A percentile compares a stretch with the other conserved stretches of the same genome.
Conservation (phyloP, 2,888 invertebrate species). For the Tenthredo scrophulariae region DNA sequence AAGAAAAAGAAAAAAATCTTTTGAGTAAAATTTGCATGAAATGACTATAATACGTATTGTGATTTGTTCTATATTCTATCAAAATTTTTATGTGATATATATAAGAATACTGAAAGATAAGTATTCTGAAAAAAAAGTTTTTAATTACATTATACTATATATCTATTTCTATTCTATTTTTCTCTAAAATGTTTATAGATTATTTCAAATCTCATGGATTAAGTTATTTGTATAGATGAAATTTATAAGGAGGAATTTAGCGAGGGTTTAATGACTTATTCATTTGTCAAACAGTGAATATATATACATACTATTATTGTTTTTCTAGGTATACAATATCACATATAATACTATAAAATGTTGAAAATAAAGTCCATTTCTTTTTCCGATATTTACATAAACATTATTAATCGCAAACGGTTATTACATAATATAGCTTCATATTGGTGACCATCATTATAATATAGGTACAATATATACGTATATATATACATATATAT, state of each 20-base stretch:
- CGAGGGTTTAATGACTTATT: neutral
- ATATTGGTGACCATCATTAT: conserved; percentile 2
- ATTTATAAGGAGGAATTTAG: neutral
- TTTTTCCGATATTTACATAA: conserved; percentile 11
- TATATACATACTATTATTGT: neutral
- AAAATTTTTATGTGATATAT: conserved; percentile 36
- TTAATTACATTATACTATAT: neutral
- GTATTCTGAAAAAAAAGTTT: conserved; percentile 21
- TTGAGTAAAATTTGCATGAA: conserved; percentile 14
- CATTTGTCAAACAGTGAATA: neutral
- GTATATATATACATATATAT: neutral
- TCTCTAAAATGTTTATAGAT: neutral
- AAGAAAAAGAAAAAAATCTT: neutral
- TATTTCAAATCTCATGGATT: conserved; percentile 11
- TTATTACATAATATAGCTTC: conserved; percentile 17
- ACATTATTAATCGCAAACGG: neutral
- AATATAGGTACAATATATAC: neutral
- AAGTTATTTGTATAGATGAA: neutral
- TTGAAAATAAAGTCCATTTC: conserved; percentile 3
- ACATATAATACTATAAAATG: conserved; percentile 1
- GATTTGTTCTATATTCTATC: conserved; percentile 34
- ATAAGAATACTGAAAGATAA: conserved; percentile 15
- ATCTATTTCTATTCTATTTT: conserved; percentile 17
- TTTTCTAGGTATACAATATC: conserved; percentile 18
- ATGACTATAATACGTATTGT: conserved; percentile 33